Evolutionary conservation across 2,888 invertebrate species (phyloP).

Genomic region (Eilema griseolum): DNA sequence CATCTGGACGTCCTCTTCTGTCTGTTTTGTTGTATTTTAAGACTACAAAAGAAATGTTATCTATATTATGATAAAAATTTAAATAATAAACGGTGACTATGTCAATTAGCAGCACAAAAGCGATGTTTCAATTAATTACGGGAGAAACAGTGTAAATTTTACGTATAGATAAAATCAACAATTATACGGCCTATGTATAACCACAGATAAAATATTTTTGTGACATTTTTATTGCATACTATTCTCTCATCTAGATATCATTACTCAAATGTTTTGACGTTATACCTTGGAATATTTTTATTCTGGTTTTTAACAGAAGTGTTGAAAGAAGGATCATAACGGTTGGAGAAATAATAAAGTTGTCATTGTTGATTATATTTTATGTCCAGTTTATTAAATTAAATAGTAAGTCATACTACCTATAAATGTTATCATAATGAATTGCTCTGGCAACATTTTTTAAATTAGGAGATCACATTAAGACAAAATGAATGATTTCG

Average conservation of each 20-base stretch:
- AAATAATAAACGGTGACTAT: slow-evolving; percentile 16
- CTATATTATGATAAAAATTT: background rate
- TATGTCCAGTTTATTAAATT: slow-evolving; percentile 32
- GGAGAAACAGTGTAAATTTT: slow-evolving; percentile 44
- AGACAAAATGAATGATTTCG: background rate
- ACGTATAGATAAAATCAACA: slow-evolving; percentile 61
- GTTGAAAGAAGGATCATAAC: slow-evolving; percentile 45
- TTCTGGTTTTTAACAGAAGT: slow-evolving; percentile 66
- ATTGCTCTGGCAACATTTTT: background rate
- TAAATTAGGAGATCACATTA: too few species aligned
- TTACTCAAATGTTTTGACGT: slow-evolving; percentile 83
- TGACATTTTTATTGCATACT: slow-evolving; percentile 82
- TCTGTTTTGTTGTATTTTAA: background rate
- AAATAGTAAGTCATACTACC: background rate
- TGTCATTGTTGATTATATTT: slow-evolving; percentile 46
- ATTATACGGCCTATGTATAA: slow-evolving; percentile 62
- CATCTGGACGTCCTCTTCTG: background rate
- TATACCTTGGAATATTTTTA: slow-evolving; percentile 79
- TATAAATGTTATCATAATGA: background rate
- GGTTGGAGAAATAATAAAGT: slow-evolving; percentile 42
- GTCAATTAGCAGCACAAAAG: slow-evolving; percentile 43
- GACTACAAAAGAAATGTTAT: background rate
- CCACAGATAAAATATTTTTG: slow-evolving; percentile 69
- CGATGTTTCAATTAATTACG: slow-evolving; percentile 37
- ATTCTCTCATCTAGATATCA: slow-evolving; percentile 81